Conservation (phyloP, 2,888 invertebrate species). For the Drosophila helvetica region DNA sequence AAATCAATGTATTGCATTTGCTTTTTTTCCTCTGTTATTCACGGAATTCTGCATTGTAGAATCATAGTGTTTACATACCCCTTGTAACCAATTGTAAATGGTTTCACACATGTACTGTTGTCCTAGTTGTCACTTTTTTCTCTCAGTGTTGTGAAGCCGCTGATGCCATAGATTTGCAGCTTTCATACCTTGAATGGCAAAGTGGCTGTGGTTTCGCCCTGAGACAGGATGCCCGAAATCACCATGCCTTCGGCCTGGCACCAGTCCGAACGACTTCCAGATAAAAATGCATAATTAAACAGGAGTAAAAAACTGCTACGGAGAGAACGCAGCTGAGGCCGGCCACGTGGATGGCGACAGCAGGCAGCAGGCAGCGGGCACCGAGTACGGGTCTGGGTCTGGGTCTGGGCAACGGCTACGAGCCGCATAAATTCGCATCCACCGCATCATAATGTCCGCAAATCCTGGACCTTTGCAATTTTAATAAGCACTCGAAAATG, state of each 20-base stretch:
- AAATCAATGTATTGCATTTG: no score
- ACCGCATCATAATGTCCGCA: slow-evolving; percentile 79
- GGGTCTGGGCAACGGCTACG: slow-evolving; percentile 3
- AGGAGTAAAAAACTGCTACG: slow-evolving; percentile 7
- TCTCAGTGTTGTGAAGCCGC: slow-evolving; percentile 1
- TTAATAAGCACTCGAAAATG: slow-evolving; percentile 81
- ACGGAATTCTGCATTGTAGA: no score
- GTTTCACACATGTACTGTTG: no score
- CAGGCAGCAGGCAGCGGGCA: not conserved
- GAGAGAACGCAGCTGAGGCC: slow-evolving; percentile 44
- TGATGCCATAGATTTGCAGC: slow-evolving; percentile 48
- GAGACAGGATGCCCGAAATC: slow-evolving; percentile 34
- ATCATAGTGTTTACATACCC: no score
- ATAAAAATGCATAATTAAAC: slow-evolving; percentile 77
- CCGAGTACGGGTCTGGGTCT: not conserved
- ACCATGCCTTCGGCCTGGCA: slow-evolving; percentile 42
- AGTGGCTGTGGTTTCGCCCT: slow-evolving; percentile 15
- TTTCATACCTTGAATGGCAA: slow-evolving; percentile 49
- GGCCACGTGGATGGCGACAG: slow-evolving; percentile 19
- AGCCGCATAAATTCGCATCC: slow-evolving; percentile 73
- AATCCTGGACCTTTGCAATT: slow-evolving; percentile 76
- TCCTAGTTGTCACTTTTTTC: not conserved
- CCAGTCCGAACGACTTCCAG: slow-evolving; percentile 40
- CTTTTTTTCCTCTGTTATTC: no score
- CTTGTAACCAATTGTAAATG: no score